A percentile compares a stretch with the other conserved stretches of the same genome.
Evolutionary conservation across 2,888 invertebrate species (phyloP).

Genomic region (Cyclophora punctaria): DNA sequence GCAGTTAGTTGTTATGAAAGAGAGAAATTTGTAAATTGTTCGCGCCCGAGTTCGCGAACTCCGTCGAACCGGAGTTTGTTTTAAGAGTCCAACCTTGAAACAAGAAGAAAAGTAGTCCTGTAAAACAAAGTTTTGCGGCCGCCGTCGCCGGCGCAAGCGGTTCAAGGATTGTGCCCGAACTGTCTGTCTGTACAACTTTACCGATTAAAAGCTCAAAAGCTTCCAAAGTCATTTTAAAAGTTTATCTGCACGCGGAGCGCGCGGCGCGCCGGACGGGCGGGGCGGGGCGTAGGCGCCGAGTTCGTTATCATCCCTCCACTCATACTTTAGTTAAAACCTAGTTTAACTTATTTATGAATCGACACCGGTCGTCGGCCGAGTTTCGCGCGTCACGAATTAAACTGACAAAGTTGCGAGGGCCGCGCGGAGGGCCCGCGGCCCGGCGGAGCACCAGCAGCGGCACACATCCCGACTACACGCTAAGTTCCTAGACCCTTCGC

Average conservation of each 20-base stretch:
- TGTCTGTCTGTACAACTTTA: conserved; percentile 77
- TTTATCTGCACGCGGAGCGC: conserved; percentile 72
- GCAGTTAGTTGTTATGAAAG: conserved; percentile 77
- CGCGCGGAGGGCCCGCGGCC: conserved; percentile 16
- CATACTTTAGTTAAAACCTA: conserved; percentile 69
- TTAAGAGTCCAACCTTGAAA: conserved; percentile 78
- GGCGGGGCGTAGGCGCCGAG: conserved; percentile 49
- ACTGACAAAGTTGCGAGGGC: conserved; percentile 57
- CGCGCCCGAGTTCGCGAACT: conserved; percentile 77
- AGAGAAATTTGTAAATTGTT: conserved; percentile 78
- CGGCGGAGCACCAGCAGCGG: conserved; percentile 34
- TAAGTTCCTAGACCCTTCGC: conserved; percentile 75
- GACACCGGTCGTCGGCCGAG: conserved; percentile 51
- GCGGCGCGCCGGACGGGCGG: conserved; percentile 39
- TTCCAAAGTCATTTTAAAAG: conserved; percentile 77
- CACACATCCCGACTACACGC: conserved; percentile 60
- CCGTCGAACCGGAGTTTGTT: conserved; percentile 76
- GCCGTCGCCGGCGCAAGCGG: conserved; percentile 76
- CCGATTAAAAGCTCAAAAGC: conserved; percentile 78
- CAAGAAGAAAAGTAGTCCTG: conserved; percentile 78
- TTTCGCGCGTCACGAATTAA: conserved; percentile 43
- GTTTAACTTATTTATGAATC: conserved; percentile 71
- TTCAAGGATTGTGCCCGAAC: conserved; percentile 76
- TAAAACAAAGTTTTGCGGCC: conserved; percentile 77
- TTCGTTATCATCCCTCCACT: conserved; percentile 65